phyloP scores from a whole-genome alignment of 1,140 invertebrate genomes.

The Plectus sambesii region DNA sequence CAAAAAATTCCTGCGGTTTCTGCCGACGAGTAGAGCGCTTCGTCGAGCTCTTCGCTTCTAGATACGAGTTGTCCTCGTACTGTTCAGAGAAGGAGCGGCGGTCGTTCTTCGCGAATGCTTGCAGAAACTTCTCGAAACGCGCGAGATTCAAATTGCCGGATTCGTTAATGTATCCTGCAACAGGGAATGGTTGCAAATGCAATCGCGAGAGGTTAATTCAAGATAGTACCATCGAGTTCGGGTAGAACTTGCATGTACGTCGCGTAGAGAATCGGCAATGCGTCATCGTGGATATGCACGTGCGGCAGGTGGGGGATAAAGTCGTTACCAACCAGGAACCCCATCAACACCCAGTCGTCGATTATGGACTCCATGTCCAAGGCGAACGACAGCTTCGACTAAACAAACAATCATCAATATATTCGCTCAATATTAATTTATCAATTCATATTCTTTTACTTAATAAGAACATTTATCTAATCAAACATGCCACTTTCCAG shows the following conservation, averaged over 20 bases:
- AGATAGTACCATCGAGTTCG: slow-evolving; percentile 62
- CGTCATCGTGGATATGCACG: slow-evolving; percentile 79
- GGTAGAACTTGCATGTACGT: slow-evolving; percentile 77
- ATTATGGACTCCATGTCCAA: slow-evolving; percentile 65
- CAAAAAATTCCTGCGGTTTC: too few relatives aligned
- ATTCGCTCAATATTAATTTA: neutral
- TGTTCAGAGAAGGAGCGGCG: slow-evolving; percentile 69
- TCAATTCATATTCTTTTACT: neutral
- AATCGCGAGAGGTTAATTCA: slow-evolving; percentile 1
- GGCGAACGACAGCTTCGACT: slow-evolving; percentile 55
- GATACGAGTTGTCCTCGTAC: slow-evolving; percentile 71
- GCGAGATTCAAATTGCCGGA: slow-evolving; percentile 66
- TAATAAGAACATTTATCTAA: too few relatives aligned
- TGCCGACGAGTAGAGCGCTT: slow-evolving; percentile 48
- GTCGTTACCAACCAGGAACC: slow-evolving; percentile 99
- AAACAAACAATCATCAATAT: slow-evolving; percentile 13
- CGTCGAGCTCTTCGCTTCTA: slow-evolving; percentile 62
- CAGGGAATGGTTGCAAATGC: slow-evolving; percentile 12
- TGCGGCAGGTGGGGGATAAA: slow-evolving; percentile 93
- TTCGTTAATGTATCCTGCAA: slow-evolving; percentile 79
- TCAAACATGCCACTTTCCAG: neutral
- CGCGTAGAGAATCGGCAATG: slow-evolving; percentile 69
- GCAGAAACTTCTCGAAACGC: slow-evolving; percentile 75
- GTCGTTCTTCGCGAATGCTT: slow-evolving; percentile 64
- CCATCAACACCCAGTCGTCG: slow-evolving; percentile 99